Conservation (phyloP, 2,888 invertebrate genomes). For the Gnatocerus cornutus region DNA sequence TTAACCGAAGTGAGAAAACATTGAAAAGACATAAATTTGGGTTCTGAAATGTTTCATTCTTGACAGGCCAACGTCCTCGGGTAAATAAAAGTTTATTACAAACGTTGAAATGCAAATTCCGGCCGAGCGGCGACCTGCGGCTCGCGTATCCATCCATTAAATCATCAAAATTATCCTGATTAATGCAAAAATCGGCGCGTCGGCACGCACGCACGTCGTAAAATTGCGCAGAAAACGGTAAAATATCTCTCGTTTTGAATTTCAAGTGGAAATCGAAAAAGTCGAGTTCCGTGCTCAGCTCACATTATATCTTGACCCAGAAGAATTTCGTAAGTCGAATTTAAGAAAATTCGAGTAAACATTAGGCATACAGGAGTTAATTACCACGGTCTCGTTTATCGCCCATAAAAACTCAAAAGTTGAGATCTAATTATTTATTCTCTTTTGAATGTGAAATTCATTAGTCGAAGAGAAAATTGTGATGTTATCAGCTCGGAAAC, state of each 20-base stretch:
- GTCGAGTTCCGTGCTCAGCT: not conserved
- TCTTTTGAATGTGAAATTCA: constrained; percentile 39
- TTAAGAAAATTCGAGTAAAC: constrained; percentile 13
- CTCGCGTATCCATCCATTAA: constrained; percentile 8
- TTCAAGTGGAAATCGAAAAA: constrained; percentile 12
- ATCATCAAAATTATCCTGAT: constrained; percentile 23
- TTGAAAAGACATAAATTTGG: too few species aligned
- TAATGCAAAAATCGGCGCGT: constrained; percentile 17
- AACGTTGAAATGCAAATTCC: constrained; percentile 22
- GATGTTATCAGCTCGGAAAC: constrained; percentile 26
- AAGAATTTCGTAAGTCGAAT: not conserved
- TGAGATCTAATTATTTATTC: constrained; percentile 39
- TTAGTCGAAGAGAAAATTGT: constrained; percentile 31
- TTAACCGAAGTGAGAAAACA: too few species aligned
- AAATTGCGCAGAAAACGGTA: constrained; percentile 9
- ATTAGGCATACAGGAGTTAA: constrained; percentile 39
- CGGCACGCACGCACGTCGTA: constrained; percentile 17
- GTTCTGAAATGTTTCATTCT: not conserved
- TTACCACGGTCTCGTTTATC: constrained; percentile 37
- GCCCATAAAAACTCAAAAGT: constrained; percentile 37
- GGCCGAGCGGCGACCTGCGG: constrained; percentile 1
- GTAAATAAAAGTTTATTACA: constrained; percentile 18
- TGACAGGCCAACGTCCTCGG: not conserved
- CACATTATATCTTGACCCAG: constrained; percentile 3
- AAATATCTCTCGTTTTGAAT: constrained; percentile 7